A percentile compares a stretch with the other conserved stretches of the same genome.
These are phyloP conservation scores for Chrysomallon squamiferum DNA, from an alignment of 1,140 invertebrate species.

Conservation along the genomic window DNA sequence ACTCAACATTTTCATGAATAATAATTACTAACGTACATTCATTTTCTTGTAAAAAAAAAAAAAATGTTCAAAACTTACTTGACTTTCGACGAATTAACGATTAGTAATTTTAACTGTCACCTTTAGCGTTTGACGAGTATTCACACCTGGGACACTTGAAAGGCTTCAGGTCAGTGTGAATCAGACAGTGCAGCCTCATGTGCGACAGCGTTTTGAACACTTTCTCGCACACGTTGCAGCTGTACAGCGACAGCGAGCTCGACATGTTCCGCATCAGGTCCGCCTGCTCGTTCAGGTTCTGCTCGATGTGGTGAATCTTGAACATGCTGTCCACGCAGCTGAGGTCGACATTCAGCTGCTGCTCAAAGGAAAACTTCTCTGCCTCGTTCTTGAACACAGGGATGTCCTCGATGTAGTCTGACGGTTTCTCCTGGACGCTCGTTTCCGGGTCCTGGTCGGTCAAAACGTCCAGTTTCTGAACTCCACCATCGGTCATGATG, in stretches of 20 bases:
- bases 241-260: slow-evolving; percentile 51
- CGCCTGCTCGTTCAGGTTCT: slow-evolving; percentile 55
- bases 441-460: slow-evolving; percentile 39
- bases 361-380: slow-evolving; percentile 53
- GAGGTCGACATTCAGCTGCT: slow-evolving; percentile 54
- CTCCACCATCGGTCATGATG: not conserved
- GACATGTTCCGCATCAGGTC: slow-evolving; percentile 22
- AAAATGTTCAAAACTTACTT: no score
- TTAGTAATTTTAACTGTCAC: no score
- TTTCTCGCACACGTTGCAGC: slow-evolving; percentile 61
- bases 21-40: no score
- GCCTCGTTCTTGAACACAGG: slow-evolving; percentile 54
- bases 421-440: slow-evolving; percentile 20
- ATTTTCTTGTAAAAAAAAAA: no score
- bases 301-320: slow-evolving; percentile 53
- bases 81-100: no score
- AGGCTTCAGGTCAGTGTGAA: slow-evolving; percentile 61
- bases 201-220: slow-evolving; percentile 62
- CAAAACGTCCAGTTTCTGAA: slow-evolving; percentile 19
- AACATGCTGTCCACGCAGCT: slow-evolving; percentile 55
- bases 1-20: no score
- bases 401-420: slow-evolving; percentile 38
- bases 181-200: slow-evolving; percentile 61
- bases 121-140: slow-evolving; percentile 60
- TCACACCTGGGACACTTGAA: slow-evolving; percentile 62